Evolutionary conservation across 1,140 invertebrate genomes (phyloP), one percentile per base, ranked within the genome.

Genomic region (Drosophila kohkoa): DNA sequence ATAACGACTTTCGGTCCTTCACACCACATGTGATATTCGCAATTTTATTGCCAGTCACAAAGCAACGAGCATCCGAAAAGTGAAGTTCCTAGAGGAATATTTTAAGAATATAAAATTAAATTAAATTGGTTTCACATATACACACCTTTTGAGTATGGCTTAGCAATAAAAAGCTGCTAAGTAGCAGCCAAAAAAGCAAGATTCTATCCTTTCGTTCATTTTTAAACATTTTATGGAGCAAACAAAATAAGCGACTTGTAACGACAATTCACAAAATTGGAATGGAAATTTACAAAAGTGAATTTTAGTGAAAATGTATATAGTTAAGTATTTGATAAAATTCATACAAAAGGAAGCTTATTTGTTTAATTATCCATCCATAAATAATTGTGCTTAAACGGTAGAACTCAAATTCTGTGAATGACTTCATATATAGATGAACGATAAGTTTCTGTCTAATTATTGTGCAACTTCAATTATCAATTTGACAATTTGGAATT

Each of bases 341-440:
- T 5, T 7, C 15, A 46, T 16, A 15, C 16, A 46, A 49, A 11
- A 13, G 11, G 1, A 11, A 43, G 41, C 11, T 13, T 4, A 25
- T 49, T 28, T 49, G 10, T 3, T 28, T 16, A 20, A 20, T 20
- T 11, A 28, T 49, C 13, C n/a, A 60, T 30, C 25, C 43, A 48
- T 8, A 60, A 46, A 60, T 16, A 60, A 48, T 32, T 13, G 10
- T 60, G n/a, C 6, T 43, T 43, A 57, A 57, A 20, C 10, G 35
- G 7, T 38, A 20, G 10, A 8, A 5, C 3, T 20, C 11, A 38
- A n/a, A 8, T 20, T 10, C 1, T 46, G 13, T 16, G 0, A 46
- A 15, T 15, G 3, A 13, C n/a, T 5, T 15, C 13, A 46, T 46
- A 15, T 15, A 2, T 48, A 13, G 41, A 43, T 43, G 41, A 13